Percentiles rank a stretch among this genome's conserved stretches.
Conservation (phyloP, 2,113 vertebrate genomes). For the Oreotragus oreotragus region DNA sequence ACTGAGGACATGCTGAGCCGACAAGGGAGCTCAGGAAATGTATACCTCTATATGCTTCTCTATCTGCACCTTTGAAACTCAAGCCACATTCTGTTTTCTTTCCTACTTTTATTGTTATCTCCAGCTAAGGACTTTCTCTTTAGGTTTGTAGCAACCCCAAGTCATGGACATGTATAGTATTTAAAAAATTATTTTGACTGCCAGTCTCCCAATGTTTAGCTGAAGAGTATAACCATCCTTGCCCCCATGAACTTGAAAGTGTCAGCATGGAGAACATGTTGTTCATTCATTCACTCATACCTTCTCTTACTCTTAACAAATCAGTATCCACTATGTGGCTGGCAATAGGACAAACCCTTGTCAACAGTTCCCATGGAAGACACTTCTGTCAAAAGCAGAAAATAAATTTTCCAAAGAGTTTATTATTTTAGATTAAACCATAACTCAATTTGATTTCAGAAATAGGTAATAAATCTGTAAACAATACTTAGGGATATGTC, state of each 20-base stretch:
- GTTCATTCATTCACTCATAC: neutral
- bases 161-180: neutral
- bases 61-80: neutral
- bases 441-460: slow-evolving; percentile 2
- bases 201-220: neutral
- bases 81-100: neutral
- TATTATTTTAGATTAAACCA: slow-evolving; percentile 16
- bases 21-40: slow-evolving; percentile 48
- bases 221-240: neutral
- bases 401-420: neutral
- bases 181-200: neutral
- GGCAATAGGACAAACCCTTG: neutral
- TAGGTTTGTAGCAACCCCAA: neutral
- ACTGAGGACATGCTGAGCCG: slow-evolving; percentile 61
- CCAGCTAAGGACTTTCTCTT: neutral
- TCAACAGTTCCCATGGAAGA: neutral
- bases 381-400: neutral
- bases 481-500: neutral
- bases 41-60: neutral
- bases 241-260: neutral
- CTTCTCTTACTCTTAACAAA: slow-evolving; percentile 8
- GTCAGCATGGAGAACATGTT: neutral
- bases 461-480: neutral
- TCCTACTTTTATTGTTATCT: neutral
- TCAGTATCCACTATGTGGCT: neutral